Evolutionary conservation across 1,140 invertebrate species (phyloP).

Genomic region (Leptinotarsa undecemlineata): DNA sequence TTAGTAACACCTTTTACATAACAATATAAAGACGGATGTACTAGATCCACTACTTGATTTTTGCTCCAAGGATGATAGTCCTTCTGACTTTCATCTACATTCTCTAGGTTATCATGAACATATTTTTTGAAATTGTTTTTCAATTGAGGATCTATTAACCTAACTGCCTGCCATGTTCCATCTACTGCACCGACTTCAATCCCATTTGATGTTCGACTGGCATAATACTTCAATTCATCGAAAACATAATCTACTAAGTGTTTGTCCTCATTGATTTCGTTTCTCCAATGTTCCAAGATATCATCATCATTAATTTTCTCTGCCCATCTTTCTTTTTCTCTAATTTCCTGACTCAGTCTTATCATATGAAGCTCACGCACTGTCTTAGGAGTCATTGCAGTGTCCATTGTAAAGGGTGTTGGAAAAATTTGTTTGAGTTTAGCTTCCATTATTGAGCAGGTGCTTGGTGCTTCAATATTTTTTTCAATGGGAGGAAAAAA

Average conservation of each 20-base stretch:
- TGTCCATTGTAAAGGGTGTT: neutral
- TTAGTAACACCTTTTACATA: neutral
- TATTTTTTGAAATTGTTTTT: neutral
- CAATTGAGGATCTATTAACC: neutral
- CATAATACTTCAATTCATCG: neutral
- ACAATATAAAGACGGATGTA: neutral
- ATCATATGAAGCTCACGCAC: neutral
- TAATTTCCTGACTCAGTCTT: neutral
- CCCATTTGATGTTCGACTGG: neutral
- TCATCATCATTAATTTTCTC: neutral
- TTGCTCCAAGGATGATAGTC: conserved; percentile 5
- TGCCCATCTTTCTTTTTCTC: neutral
- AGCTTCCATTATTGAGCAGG: neutral
- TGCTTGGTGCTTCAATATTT: too few species aligned
- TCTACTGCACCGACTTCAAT: neutral
- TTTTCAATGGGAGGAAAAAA: too few species aligned
- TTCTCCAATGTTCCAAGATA: neutral
- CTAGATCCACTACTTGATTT: neutral
- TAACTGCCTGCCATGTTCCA: neutral
- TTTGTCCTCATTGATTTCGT: conserved; percentile 1
- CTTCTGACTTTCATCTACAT: conserved; percentile 6
- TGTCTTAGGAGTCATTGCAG: neutral
- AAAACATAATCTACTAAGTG: neutral
- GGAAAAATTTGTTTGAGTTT: neutral
- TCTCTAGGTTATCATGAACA: neutral